Evolutionary conservation across 2,888 invertebrate species (phyloP).

Genomic region (Copidosoma aretas): DNA sequence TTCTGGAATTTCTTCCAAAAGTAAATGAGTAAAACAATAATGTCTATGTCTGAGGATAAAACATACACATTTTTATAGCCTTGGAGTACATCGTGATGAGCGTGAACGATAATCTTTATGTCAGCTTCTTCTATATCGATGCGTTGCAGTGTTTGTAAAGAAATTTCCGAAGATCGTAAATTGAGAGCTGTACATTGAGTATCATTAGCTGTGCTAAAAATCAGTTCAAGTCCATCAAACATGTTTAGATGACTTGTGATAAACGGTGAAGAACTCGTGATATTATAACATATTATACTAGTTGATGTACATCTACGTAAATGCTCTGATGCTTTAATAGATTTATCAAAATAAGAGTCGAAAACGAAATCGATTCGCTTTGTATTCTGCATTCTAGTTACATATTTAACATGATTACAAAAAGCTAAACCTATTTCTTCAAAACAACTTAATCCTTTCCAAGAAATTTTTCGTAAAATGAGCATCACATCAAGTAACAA

Average conservation of each 20-base stretch:
- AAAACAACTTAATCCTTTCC: constrained; percentile 24
- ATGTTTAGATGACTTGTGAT: too few relatives aligned
- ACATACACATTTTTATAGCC: constrained; percentile 14
- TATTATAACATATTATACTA: too few relatives aligned
- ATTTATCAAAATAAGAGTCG: too few relatives aligned
- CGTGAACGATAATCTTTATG: constrained; percentile 20
- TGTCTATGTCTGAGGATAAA: constrained; percentile 27
- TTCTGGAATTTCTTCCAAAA: constrained; percentile 17
- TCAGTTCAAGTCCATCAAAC: constrained; percentile 7
- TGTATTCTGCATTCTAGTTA: too few relatives aligned
- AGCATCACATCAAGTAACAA: constrained; percentile 30
- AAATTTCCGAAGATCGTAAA: neutral
- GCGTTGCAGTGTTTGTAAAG: constrained; percentile 7
- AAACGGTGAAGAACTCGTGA: too few relatives aligned
- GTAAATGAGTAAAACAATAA: constrained; percentile 24
- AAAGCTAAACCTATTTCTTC: too few relatives aligned
- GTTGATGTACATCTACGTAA: too few relatives aligned
- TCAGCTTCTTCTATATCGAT: constrained; percentile 30
- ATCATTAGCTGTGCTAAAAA: constrained; percentile 19
- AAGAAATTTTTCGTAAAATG: constrained; percentile 16
- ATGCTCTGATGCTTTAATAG: too few relatives aligned
- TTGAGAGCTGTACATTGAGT: constrained; percentile 8
- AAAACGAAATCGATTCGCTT: too few relatives aligned
- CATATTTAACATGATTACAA: too few relatives aligned
- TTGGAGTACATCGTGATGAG: constrained; percentile 2